Conservation (phyloP, 2,113 vertebrate species). For the Mormyrus iriodes region DNA sequence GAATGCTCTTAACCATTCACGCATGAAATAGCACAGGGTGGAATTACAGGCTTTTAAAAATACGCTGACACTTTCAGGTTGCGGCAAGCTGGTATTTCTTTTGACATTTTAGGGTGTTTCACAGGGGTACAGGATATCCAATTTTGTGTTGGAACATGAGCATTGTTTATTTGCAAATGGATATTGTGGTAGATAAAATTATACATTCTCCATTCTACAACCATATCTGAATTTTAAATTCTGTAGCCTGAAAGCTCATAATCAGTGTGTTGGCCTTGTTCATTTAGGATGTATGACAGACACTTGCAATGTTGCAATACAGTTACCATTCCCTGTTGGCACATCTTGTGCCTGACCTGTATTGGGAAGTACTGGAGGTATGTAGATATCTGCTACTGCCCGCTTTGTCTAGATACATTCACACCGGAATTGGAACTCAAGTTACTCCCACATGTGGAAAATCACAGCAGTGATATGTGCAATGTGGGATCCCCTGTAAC, state of each 20-base stretch:
- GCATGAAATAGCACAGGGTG: neutral
- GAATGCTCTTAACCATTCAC: neutral
- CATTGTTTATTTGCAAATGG: neutral
- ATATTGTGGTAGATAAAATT: neutral
- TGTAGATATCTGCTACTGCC: neutral
- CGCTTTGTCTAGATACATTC: neutral
- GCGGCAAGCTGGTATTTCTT: neutral
- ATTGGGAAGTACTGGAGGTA: conserved; percentile 16
- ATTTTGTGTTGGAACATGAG: neutral
- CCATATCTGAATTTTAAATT: neutral
- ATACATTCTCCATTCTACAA: neutral
- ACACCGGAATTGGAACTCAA: conserved; percentile 30
- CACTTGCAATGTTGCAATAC: conserved; percentile 49
- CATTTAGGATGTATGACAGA: conserved; percentile 26
- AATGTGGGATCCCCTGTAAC: conserved; percentile 8
- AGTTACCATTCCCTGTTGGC: conserved; percentile 49
- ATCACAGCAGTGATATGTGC: conserved; percentile 34
- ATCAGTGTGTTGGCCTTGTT: neutral
- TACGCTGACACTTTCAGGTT: neutral
- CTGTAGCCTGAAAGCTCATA: neutral
- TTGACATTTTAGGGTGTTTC: neutral
- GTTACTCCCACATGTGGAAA: conserved; percentile 27
- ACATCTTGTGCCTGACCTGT: conserved; percentile 52
- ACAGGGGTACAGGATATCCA: neutral
- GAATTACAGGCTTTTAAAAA: neutral